Evolutionary conservation across 1,140 invertebrate genomes (phyloP).

Genomic region (Vollenhovia emeryi): DNA sequence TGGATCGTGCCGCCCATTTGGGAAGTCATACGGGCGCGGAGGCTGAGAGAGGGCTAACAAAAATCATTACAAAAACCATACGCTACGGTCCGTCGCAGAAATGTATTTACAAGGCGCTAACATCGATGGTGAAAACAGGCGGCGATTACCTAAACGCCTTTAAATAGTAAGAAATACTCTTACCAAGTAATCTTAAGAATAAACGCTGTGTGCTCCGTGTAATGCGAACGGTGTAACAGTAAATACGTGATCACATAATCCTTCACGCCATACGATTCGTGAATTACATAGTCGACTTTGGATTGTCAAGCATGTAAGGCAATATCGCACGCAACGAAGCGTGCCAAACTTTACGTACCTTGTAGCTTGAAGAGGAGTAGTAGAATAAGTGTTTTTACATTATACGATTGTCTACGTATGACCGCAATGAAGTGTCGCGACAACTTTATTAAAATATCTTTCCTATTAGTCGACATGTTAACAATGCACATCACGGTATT

Average conservation of each 20-base stretch:
- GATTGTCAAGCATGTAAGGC: not conserved
- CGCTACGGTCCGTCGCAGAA: not conserved
- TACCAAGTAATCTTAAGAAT: slow-evolving; percentile 12
- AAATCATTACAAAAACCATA: not conserved
- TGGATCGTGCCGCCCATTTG: slow-evolving; percentile 50
- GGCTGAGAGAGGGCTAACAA: slow-evolving; percentile 12
- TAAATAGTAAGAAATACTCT: slow-evolving; percentile 21
- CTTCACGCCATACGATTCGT: not conserved
- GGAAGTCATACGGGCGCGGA: slow-evolving; percentile 26
- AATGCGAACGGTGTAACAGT: not conserved
- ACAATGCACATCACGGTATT: slow-evolving; percentile 35
- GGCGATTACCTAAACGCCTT: not conserved
- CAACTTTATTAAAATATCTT: slow-evolving; percentile 35
- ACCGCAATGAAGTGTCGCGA: not conserved
- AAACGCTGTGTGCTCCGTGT: not conserved
- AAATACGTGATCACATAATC: not conserved
- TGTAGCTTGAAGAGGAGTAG: not conserved
- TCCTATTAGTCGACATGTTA: not conserved
- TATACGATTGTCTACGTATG: not conserved
- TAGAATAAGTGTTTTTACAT: slow-evolving; percentile 18
- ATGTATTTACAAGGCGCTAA: slow-evolving; percentile 20
- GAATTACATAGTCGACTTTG: not conserved
- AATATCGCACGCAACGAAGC: not conserved
- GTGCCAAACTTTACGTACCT: not conserved
- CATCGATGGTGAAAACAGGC: not conserved